phyloP scores from a whole-genome alignment of 2,888 invertebrate species.

The Laspeyria flexula region DNA sequence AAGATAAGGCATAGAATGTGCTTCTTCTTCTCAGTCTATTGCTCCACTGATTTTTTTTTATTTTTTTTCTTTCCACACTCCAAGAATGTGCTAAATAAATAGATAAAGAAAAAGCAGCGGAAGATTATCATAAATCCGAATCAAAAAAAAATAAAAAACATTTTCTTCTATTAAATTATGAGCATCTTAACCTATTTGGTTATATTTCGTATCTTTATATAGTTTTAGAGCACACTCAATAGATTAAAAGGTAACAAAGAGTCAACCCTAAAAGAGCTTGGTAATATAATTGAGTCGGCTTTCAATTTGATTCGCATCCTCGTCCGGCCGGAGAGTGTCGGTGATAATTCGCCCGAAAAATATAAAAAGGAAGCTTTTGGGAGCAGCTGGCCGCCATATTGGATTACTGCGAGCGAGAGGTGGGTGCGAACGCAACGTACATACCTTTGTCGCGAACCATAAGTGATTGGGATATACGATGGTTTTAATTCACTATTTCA shows the following conservation, averaged over 20 bases:
- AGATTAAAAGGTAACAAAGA: conserved; percentile 8
- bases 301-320: conserved; percentile 85
- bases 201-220: too few relatives aligned
- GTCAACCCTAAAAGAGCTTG: conserved; percentile 69
- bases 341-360: conserved; percentile 85
- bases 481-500: background rate
- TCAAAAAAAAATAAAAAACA: too few relatives aligned
- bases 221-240: background rate
- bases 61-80: too few relatives aligned
- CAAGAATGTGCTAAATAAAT: too few relatives aligned
- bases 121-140: too few relatives aligned
- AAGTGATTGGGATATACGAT: conserved; percentile 34
- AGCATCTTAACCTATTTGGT: too few relatives aligned
- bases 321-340: conserved; percentile 78
- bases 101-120: too few relatives aligned
- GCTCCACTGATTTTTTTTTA: too few relatives aligned
- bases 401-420: conserved; percentile 68
- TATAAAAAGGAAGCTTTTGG: conserved; percentile 78
- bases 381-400: conserved; percentile 80
- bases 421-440: conserved; percentile 34
- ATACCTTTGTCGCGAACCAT: conserved; percentile 10
- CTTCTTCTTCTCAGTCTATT: too few relatives aligned
- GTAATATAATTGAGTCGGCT: conserved; percentile 85
- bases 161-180: too few relatives aligned
- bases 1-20: too few relatives aligned